Base-by-base conservation (phyloP, 2,113 vertebrate genomes). In the Maccullochella peelii region DNA sequence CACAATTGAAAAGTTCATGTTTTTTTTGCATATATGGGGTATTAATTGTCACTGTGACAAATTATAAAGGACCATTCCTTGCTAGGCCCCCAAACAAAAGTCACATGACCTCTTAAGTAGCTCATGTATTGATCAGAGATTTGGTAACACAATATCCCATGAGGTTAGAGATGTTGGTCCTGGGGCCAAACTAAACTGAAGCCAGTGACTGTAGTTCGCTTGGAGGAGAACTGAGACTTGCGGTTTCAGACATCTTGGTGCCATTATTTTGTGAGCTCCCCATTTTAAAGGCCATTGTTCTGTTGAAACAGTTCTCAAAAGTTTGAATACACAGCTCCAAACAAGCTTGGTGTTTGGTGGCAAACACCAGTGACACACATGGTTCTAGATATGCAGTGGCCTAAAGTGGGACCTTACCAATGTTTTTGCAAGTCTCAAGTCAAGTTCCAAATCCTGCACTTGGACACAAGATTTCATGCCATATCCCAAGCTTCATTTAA, bases 111-210 rank as follows among this genome's bases (percentile, higher is more conserved):
- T 76, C 58, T 47, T 54, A 47, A 67, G 65, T 38, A 61, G 49
- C 71, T 58, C 42, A 8, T 58, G 0, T 72, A 82, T 69, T 75
- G 71, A 72, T 79, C 55, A 40, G 30, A 15, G 44, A 80, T 40
- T 38, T 55, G 21, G 80, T 73, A 83, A 83, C 67, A 57, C 67
- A 25, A 80, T 79, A 72, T 84, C 52, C 44, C 80, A 36, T 18
- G 57, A 76, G 67, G 42, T 75, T 30, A 57, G 57, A 77, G 61
- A 69, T 67, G 20, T 70, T 58, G 70, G 6, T 80, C 44, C 59
- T 85, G 58, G 11, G 42, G 36, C 69, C 40, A 59, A 69, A 83
- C 59, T 52, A 33, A 44, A 58, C 57, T 18, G 33, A 67, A 23
- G 27, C 20, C 40, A 27, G 44, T 40, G 54, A 40, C 49, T 72